Percentiles rank a stretch among this genome's conserved stretches.
These are phyloP conservation scores for Chaetura pelagica DNA, from an alignment of 2,113 vertebrate genomes.

Conservation along the genomic window DNA sequence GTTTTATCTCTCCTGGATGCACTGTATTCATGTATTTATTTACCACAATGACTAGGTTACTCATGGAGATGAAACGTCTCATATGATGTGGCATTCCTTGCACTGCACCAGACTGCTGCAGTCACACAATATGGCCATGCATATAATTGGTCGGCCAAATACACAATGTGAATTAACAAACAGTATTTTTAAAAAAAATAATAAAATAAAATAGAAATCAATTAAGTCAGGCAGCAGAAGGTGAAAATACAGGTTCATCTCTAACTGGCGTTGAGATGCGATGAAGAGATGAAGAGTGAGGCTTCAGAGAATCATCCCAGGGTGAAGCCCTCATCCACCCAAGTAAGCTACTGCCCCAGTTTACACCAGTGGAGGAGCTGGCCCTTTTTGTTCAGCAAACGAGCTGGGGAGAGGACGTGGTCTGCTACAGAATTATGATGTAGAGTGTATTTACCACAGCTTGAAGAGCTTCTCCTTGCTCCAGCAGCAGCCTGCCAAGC, in stretches of 20 bases:
- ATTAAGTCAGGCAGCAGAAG: constrained; percentile 43
- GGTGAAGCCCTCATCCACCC: accelerated
- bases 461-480: not conserved
- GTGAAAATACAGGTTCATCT: constrained; percentile 50
- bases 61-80: constrained; percentile 38
- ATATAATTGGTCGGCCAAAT: constrained; percentile 34
- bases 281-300: not conserved
- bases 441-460: not conserved
- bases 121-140: constrained; percentile 62
- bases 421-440: not conserved
- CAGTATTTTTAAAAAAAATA: not conserved
- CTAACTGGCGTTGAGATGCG: not conserved
- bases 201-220: constrained; percentile 27
- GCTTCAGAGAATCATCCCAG: not conserved
- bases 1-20: constrained; percentile 19
- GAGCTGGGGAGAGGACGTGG: not conserved
- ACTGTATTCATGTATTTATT: not conserved
- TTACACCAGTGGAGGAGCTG: constrained; percentile 35
- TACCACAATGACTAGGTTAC: not conserved
- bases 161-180: constrained; percentile 61
- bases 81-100: constrained; percentile 19
- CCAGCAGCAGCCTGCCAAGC: not conserved
- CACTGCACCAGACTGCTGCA: constrained; percentile 19
- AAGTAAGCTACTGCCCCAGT: not conserved
- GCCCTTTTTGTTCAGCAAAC: constrained; percentile 59